Evolutionary conservation across 2,797 vertebrate genomes (phyloP).

Genomic region (Diglossa cyanea): DNA sequence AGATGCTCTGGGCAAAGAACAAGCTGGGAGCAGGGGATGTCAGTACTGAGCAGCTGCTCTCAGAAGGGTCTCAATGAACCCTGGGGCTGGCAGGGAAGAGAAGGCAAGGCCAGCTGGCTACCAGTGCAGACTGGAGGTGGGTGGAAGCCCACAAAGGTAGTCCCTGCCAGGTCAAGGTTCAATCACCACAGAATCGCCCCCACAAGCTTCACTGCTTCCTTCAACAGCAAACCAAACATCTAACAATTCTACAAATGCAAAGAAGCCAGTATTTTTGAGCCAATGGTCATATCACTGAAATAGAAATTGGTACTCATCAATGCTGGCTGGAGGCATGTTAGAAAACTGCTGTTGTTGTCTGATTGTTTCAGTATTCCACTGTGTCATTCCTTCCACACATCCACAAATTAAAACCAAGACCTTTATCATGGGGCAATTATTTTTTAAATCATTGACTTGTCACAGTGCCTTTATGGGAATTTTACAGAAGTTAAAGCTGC

Average conservation of each 20-base stretch:
- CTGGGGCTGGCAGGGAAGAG: not conserved
- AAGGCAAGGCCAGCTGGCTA: not conserved
- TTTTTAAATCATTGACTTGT: not conserved
- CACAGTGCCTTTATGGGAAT: not conserved
- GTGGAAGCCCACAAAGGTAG: not conserved
- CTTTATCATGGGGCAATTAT: not conserved
- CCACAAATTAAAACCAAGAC: not conserved
- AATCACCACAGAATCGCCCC: not conserved
- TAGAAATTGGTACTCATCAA: not conserved
- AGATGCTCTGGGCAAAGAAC: fast-evolving
- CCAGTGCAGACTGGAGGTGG: not conserved
- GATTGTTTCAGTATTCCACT: not conserved
- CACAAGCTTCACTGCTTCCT: not conserved
- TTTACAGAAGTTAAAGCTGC: not conserved
- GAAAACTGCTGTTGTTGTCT: not conserved
- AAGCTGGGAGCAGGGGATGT: not conserved
- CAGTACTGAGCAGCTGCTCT: not conserved
- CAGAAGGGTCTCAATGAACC: not conserved
- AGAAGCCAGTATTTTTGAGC: not conserved
- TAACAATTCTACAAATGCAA: not conserved
- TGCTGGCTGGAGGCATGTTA: not conserved
- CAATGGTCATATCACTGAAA: not conserved
- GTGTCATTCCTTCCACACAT: not conserved
- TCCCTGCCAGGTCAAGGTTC: not conserved
- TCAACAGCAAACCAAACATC: not conserved